phyloP scores from a whole-genome alignment of 2,113 vertebrate species.

The Bostrychus sinensis region DNA sequence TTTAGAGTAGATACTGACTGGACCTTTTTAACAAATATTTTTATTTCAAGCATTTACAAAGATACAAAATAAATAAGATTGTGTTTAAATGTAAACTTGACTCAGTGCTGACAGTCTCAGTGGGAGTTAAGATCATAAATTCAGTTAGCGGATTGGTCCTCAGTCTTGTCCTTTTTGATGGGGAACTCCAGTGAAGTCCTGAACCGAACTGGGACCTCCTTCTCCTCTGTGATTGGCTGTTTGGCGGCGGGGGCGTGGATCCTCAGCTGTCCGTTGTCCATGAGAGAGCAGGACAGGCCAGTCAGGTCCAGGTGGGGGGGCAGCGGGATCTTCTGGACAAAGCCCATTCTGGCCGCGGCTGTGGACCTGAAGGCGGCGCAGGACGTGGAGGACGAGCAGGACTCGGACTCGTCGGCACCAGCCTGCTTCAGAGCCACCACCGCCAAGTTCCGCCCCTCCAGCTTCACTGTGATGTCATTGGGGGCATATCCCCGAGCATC shows the following conservation, averaged over 20 bases:
- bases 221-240: conserved; percentile 48
- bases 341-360: conserved; percentile 52
- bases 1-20: too few species aligned
- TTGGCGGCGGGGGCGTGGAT: conserved; percentile 66
- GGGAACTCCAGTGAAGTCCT: conserved; percentile 76
- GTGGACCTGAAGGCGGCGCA: conserved; percentile 39
- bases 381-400: conserved; percentile 57
- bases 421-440: conserved; percentile 71
- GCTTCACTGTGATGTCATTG: conserved; percentile 74
- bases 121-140: conserved; percentile 7
- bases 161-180: conserved; percentile 51
- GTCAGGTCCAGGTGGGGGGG: conserved; percentile 74
- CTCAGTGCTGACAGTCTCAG: conserved; percentile 29
- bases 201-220: conserved; percentile 58
- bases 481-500: conserved; percentile 76
- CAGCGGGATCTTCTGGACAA: conserved; percentile 66
- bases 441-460: conserved; percentile 72
- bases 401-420: conserved; percentile 53
- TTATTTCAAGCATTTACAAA: conserved; percentile 32
- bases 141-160: conserved; percentile 42
- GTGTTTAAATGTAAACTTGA: conserved; percentile 38
- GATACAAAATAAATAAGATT: conserved; percentile 43
- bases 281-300: conserved; percentile 75
- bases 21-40: conserved; percentile 2
- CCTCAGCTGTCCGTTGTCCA: conserved; percentile 73